phyloP scores from a whole-genome alignment of 23 tunicate genomes.

The Halocynthia roretzi region DNA sequence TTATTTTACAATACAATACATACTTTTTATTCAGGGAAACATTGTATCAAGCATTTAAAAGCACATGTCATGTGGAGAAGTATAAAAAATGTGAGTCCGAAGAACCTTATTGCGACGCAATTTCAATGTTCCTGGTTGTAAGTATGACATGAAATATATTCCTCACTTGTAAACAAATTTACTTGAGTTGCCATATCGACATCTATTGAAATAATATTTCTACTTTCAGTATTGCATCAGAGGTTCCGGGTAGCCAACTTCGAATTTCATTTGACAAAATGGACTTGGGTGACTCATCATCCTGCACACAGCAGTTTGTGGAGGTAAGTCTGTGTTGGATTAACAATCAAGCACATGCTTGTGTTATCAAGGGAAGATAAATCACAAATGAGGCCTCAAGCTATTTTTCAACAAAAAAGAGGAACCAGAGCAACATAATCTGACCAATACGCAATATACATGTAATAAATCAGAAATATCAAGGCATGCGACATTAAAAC shows the following conservation, averaged over 20 bases:
- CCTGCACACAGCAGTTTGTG: conserved; percentile 22
- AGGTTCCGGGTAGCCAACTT: background rate
- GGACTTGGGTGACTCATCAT: background rate
- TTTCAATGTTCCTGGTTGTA: conserved; percentile 26
- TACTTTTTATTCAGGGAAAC: conserved; percentile 5
- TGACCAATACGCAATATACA: too few relatives aligned
- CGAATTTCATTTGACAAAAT: conserved; percentile 7
- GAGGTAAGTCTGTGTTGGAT: background rate
- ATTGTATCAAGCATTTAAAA: conserved; percentile 10
- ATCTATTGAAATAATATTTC: too few relatives aligned
- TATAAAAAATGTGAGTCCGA: background rate
- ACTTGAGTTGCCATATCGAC: background rate
- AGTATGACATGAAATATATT: background rate
- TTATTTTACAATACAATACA: too few relatives aligned
- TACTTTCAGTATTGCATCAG: conserved; percentile 7
- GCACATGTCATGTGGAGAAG: conserved; percentile 9
- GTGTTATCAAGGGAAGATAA: too few relatives aligned
- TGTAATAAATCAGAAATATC: too few relatives aligned
- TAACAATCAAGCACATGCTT: background rate
- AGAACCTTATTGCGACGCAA: conserved; percentile 5
- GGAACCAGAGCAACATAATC: too few relatives aligned
- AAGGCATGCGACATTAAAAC: too few relatives aligned
- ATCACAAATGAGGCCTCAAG: too few relatives aligned
- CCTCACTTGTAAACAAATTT: background rate
- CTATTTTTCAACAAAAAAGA: too few relatives aligned